Conservation (phyloP, 2,888 invertebrate genomes). For the Clivina fossor region DNA sequence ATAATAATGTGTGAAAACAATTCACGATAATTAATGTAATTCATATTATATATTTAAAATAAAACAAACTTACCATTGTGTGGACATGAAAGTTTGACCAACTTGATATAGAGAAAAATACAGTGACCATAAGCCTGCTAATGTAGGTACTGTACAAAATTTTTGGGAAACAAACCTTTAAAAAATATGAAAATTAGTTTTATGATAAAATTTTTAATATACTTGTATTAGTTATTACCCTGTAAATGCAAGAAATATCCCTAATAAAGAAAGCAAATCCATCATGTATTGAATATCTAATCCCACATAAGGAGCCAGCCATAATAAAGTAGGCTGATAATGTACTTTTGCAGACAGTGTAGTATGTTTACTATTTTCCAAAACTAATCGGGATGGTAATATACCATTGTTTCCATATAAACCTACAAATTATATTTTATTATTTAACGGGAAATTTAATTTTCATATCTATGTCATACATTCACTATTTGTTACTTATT, state of each 20-base stretch:
- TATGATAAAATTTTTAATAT: conserved; percentile 14
- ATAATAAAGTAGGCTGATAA: conserved; percentile 66
- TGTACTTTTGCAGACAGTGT: conserved; percentile 59
- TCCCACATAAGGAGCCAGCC: conserved; percentile 67
- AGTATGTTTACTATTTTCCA: conserved; percentile 54
- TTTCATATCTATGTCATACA: too few species aligned
- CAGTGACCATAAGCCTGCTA: conserved; percentile 65
- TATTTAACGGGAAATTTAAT: too few species aligned
- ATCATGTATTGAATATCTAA: conserved; percentile 66
- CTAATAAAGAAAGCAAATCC: conserved; percentile 66
- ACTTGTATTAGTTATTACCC: conserved; percentile 54
- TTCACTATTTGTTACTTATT: too few species aligned
- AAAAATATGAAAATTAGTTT: conserved; percentile 26
- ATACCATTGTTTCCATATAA: conserved; percentile 76
- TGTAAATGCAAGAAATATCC: conserved; percentile 66
- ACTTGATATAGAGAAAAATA: conserved; percentile 77
- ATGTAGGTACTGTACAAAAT: conserved; percentile 62
- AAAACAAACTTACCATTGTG: conserved; percentile 67
- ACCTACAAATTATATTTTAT: conserved; percentile 60
- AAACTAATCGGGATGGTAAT: conserved; percentile 60
- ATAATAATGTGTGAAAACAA: too few species aligned
- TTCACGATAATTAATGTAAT: too few species aligned
- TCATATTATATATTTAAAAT: too few species aligned
- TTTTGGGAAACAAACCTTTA: conserved; percentile 62
- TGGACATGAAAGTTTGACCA: conserved; percentile 73